Evolutionary conservation across 2,797 vertebrate genomes (phyloP), one percentile per base, ranked within the genome.

Genomic region (Bovichtus variegatus): DNA sequence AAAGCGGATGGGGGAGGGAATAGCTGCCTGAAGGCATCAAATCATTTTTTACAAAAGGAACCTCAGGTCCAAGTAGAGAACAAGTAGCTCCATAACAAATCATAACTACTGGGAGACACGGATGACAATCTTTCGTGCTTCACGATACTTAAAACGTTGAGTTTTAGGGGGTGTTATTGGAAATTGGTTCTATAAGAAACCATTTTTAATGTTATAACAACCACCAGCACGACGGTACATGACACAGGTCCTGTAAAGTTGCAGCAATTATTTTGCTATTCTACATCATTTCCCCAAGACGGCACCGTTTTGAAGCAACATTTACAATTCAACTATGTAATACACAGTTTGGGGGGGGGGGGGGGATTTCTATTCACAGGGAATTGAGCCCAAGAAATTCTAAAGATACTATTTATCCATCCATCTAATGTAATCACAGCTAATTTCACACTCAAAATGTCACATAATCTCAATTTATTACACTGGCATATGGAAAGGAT

Each of bases 1-100:
- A 81, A 79, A 85, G 82, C 0, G 6, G 61, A 58, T 38, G 66
- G 44, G 9, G 63, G 60, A 78, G 55, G 80, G 68, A 72, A 67
- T n/a, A 50, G 64, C 77, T 83, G 85, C 85, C 82, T 57, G 62
- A 72, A 83, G 76, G 67, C 76, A 91, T 83, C 65, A 66, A 70
- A 73, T 77, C 55, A 66, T 75, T 76, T 76, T 71, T 46, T 12
- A 44, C 44, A 31, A 68, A 87, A 68, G 51, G 47, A 74, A 34
- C 36, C 43, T 58, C 63, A 50, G 62, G 74, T 60, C 55, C 64
- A 69, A 61, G 78, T 49, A 60, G 41, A 78, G 69, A 81, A 76
- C 34, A 78, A 64, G 66, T 13, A 46, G 43, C 38, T 80, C 49
- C n/a, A 23, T 44, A 61, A 63, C 40, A 15, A 43, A 34, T 31